These are phyloP conservation scores for Aphidius gifuensis DNA, from an alignment of 1,140 invertebrate genomes.

Conservation along the genomic window DNA sequence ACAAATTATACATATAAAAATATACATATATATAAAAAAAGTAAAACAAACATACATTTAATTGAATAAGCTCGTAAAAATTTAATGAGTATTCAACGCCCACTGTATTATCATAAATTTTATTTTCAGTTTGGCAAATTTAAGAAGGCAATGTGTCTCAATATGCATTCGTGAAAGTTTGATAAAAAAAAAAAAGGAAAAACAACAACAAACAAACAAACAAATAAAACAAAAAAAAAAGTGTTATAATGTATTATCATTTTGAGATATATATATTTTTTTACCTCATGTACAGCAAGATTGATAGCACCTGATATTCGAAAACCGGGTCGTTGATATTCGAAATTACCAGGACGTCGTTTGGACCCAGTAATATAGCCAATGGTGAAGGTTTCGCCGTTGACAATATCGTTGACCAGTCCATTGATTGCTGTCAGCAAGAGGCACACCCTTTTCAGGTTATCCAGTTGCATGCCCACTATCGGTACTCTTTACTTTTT, in stretches of 20 bases:
- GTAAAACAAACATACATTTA: too few relatives aligned
- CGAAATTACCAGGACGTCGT: constrained; percentile 68
- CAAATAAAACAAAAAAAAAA: too few relatives aligned
- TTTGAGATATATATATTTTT: constrained; percentile 2
- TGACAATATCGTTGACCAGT: constrained; percentile 30
- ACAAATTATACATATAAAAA: too few relatives aligned
- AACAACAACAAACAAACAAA: not conserved
- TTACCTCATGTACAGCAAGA: constrained; percentile 70
- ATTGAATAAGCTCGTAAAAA: too few relatives aligned
- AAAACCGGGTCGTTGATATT: constrained; percentile 73
- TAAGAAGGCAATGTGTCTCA: too few relatives aligned
- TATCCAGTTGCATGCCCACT: constrained; percentile 38
- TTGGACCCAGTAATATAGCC: constrained; percentile 80
- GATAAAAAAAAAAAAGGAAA: not conserved
- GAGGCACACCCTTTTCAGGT: constrained; percentile 37
- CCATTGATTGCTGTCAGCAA: constrained; percentile 38
- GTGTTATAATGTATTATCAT: too few relatives aligned
- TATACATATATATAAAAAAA: too few relatives aligned
- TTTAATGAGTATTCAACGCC: too few relatives aligned
- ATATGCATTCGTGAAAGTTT: not conserved
- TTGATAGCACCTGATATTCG: constrained; percentile 81
- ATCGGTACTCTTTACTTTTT: constrained; percentile 1
- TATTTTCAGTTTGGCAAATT: too few relatives aligned
- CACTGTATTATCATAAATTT: too few relatives aligned
- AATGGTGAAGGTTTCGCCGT: constrained; percentile 58